phyloP scores from a whole-genome alignment of 2,797 vertebrate species.

The Phoeniculus purpureus region DNA sequence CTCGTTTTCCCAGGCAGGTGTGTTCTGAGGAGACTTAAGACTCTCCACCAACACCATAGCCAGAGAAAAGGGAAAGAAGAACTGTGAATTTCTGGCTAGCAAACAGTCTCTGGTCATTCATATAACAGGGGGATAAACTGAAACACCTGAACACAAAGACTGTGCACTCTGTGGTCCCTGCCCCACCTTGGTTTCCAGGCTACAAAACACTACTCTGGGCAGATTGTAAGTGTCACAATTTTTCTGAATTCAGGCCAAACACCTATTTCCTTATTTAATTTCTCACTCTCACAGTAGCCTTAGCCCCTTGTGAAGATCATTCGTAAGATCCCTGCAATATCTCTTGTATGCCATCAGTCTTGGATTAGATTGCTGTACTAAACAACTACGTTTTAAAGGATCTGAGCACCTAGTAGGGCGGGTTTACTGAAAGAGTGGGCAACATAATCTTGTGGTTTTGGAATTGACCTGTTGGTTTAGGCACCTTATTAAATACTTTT shows the following conservation, averaged over 20 bases:
- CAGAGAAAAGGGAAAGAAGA: background rate
- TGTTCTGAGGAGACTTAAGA: background rate
- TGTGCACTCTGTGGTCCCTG: fast-evolving
- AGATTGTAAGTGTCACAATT: background rate
- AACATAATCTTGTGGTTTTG: background rate
- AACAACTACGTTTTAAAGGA: background rate
- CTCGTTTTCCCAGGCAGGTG: background rate
- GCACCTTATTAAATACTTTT: background rate
- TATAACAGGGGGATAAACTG: background rate
- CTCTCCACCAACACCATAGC: background rate
- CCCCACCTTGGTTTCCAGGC: background rate
- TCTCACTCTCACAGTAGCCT: background rate
- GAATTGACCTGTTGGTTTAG: background rate
- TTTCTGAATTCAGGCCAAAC: background rate
- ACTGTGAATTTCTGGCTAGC: background rate
- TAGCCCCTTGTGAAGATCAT: background rate
- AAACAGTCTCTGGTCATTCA: background rate
- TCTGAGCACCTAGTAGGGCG: background rate
- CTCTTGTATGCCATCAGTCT: background rate
- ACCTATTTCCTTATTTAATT: background rate
- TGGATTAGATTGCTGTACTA: background rate
- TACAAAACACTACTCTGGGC: background rate
- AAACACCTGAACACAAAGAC: background rate
- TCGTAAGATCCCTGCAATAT: background rate
- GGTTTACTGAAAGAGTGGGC: background rate